phyloP scores from a whole-genome alignment of 2,113 vertebrate species.

The rat (Rattus norvegicus) region DNA sequence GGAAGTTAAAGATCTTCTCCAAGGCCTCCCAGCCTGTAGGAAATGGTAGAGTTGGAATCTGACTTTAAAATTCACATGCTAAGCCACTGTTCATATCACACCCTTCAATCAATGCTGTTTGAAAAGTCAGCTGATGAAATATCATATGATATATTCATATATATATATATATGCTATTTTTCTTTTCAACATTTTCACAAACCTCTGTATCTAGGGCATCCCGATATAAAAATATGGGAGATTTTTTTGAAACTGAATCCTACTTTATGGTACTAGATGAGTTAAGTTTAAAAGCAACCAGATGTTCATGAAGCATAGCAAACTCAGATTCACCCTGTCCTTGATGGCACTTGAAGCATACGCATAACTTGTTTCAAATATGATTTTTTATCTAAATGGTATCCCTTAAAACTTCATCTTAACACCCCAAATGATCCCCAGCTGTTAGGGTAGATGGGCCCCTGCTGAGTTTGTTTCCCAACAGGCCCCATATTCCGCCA shows the following conservation, averaged over 20 bases:
- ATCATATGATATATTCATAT: not conserved
- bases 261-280: conserved; percentile 73
- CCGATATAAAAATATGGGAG: conserved; percentile 66
- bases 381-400: conserved; percentile 82
- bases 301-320: conserved; percentile 75
- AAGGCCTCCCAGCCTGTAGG: not conserved
- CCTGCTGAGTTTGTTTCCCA: conserved; percentile 75
- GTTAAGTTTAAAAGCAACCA: conserved; percentile 80
- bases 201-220: conserved; percentile 40
- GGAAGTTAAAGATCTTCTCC: conserved; percentile 1
- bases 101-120: conserved; percentile 57
- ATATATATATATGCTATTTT: conserved; percentile 47
- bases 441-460: conserved; percentile 70
- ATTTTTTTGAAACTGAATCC: conserved; percentile 73
- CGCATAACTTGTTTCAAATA: conserved; percentile 80
- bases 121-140: conserved; percentile 37
- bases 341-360: conserved; percentile 69
- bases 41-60: not conserved
- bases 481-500: conserved; percentile 62
- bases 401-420: conserved; percentile 82
- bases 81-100: not conserved
- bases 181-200: conserved; percentile 71
- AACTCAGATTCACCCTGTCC: conserved; percentile 68
- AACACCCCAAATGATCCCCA: conserved; percentile 79
- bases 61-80: not conserved